Evolutionary conservation across 2,888 invertebrate species (phyloP).

Genomic region (Deilephila elpenor): DNA sequence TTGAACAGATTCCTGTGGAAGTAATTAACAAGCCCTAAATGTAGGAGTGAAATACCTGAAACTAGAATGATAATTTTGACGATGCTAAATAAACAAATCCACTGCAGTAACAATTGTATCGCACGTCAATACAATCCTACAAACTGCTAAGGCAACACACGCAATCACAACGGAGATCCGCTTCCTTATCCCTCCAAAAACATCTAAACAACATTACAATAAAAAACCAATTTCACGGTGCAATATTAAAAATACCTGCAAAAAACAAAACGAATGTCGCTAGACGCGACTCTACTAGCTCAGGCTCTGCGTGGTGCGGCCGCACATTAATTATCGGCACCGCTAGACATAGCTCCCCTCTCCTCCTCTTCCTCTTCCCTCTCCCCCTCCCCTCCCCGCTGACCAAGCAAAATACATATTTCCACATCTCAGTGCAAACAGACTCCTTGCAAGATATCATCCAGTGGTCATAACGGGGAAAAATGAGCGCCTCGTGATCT

Average conservation of each 20-base stretch:
- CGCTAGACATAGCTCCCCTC: conserved; percentile 35
- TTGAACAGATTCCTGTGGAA: too few species aligned
- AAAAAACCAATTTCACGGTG: background rate
- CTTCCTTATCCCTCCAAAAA: too few species aligned
- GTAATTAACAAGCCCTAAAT: too few species aligned
- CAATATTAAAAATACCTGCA: conserved; percentile 24
- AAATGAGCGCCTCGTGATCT: conserved; percentile 42
- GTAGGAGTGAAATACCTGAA: too few species aligned
- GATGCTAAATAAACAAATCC: too few species aligned
- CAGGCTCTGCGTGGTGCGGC: conserved; percentile 32
- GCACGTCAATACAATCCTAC: too few species aligned
- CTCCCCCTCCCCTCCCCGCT: conserved; percentile 24
- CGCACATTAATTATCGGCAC: conserved; percentile 59
- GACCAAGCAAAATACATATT: conserved; percentile 57
- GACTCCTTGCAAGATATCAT: conserved; percentile 56
- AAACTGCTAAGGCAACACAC: too few species aligned
- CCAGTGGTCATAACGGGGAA: conserved; percentile 50
- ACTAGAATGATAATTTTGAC: too few species aligned
- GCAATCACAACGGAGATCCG: too few species aligned
- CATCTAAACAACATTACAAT: conserved; percentile 8
- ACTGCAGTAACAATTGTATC: too few species aligned
- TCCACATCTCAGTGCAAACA: conserved; percentile 53
- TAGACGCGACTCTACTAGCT: conserved; percentile 25
- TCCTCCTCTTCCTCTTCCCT: conserved; percentile 32
- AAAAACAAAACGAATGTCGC: conserved; percentile 20